These are phyloP conservation scores for Trichomalopsis sarcophagae DNA, from an alignment of 1,140 invertebrate genomes.

Conservation along the genomic window DNA sequence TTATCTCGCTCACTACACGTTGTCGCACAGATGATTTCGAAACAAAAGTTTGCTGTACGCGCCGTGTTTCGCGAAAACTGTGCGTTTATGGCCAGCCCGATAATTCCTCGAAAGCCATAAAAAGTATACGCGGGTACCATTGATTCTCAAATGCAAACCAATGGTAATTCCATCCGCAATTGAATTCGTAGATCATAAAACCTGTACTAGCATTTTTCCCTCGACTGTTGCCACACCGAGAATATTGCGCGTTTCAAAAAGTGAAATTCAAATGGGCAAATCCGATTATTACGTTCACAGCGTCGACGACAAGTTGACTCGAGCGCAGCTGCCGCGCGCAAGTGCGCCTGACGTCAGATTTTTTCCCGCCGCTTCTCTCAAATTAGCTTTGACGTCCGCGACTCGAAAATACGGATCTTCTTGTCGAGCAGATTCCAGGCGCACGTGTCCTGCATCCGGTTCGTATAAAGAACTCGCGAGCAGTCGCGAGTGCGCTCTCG, in stretches of 20 bases:
- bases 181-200: neutral
- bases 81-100: neutral
- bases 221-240: no score
- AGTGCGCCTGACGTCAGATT: no score
- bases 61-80: neutral
- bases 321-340: no score
- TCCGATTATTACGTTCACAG: no score
- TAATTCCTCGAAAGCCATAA: neutral
- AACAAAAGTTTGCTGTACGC: neutral
- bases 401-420: neutral
- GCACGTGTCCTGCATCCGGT: conserved; percentile 13
- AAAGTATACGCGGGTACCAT: neutral
- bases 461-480: neutral
- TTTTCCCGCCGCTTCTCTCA: neutral
- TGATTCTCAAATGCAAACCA: neutral
- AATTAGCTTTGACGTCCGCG: neutral
- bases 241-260: no score
- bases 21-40: neutral
- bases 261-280: no score
- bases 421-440: neutral
- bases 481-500: no score
- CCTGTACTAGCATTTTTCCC: no score
- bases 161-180: neutral
- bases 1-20: neutral
- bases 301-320: no score